These are phyloP conservation scores for Ramazzottius varieornatus DNA, from an alignment of 2,888 invertebrate genomes.

Conservation along the genomic window DNA sequence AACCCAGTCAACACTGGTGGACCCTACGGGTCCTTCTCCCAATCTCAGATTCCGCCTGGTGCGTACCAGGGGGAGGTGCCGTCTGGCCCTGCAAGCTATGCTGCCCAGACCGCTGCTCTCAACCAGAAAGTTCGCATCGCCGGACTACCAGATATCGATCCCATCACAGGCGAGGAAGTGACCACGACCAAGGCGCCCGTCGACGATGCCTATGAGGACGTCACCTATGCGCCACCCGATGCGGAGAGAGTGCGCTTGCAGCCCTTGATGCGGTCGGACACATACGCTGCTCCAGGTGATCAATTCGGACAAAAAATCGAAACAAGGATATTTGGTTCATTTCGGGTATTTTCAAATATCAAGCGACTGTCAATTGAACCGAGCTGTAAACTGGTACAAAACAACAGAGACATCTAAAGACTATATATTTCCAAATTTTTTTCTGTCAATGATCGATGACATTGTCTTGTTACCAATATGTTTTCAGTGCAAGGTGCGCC, in stretches of 20 bases:
- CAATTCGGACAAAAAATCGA: too few species aligned
- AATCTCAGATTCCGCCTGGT: background rate
- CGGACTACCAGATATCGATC: background rate
- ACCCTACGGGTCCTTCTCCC: background rate
- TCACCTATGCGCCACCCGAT: background rate
- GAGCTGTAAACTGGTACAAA: too few species aligned
- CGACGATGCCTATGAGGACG: constrained; percentile 3
- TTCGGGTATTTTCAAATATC: too few species aligned
- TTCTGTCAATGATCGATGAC: too few species aligned
- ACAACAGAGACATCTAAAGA: too few species aligned
- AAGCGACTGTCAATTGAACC: too few species aligned
- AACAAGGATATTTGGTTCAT: too few species aligned
- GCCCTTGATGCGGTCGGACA: background rate
- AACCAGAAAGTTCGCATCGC: background rate
- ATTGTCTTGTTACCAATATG: too few species aligned
- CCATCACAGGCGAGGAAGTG: background rate
- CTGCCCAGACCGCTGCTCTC: background rate
- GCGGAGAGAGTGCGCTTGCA: background rate
- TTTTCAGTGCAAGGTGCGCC: too few species aligned
- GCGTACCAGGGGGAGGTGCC: too few species aligned
- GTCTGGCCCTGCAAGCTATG: too few species aligned
- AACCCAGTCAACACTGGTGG: background rate
- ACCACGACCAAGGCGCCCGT: background rate
- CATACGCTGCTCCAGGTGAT: background rate
- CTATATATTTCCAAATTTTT: too few species aligned